phyloP scores from a whole-genome alignment of 2,888 invertebrate species.

The Phorcus lineatus region DNA sequence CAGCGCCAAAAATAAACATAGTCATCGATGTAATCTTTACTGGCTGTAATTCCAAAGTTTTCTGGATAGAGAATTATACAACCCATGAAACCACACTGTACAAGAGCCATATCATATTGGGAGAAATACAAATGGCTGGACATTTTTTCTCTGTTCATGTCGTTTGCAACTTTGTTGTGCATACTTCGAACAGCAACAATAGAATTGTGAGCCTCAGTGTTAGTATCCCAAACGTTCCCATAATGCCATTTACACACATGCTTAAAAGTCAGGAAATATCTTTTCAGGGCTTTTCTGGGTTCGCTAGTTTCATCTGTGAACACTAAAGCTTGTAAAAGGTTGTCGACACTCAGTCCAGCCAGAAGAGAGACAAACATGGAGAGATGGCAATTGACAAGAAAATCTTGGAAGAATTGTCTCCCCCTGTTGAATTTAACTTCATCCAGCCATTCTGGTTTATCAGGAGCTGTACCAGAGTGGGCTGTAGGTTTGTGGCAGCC shows the following conservation, averaged over 20 bases:
- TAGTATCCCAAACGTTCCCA: conserved; percentile 81
- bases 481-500: not conserved
- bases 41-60: conserved; percentile 81
- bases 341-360: conserved; percentile 84
- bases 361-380: conserved; percentile 87
- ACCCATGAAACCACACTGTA: conserved; percentile 92
- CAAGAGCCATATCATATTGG: conserved; percentile 89
- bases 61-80: conserved; percentile 81
- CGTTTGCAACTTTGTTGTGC: conserved; percentile 78
- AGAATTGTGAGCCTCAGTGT: conserved; percentile 76
- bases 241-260: conserved; percentile 89
- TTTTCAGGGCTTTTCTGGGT: conserved; percentile 82
- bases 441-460: conserved; percentile 76
- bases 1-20: conserved; percentile 90
- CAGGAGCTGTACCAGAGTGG: conserved; percentile 29
- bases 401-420: conserved; percentile 83
- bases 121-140: conserved; percentile 78
- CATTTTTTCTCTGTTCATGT: conserved; percentile 54
- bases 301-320: conserved; percentile 84
- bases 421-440: conserved; percentile 78
- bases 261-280: conserved; percentile 87
- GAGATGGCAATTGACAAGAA: conserved; percentile 83
- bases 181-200: conserved; percentile 76
- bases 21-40: conserved; percentile 83
- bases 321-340: conserved; percentile 83